Evolutionary conservation across 1,140 invertebrate genomes (phyloP).

Genomic region (Phymorhynchus buccinoides): DNA sequence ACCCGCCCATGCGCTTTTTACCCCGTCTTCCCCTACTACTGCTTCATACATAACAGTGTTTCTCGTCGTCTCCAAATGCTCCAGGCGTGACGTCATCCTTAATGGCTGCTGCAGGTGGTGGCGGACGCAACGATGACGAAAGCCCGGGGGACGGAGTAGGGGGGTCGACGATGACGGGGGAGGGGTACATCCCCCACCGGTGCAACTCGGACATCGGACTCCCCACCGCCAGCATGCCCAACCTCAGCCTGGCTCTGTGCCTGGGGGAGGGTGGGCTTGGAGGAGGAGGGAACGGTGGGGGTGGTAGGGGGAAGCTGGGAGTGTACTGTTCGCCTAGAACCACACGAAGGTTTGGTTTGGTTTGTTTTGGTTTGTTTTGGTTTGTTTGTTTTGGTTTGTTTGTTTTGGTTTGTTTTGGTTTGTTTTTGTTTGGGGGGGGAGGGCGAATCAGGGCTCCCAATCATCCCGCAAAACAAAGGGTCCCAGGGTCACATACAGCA

Average conservation of each 20-base stretch:
- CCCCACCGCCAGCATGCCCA: slow-evolving; percentile 51
- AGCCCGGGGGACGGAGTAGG: slow-evolving; percentile 43
- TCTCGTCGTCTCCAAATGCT: background rate
- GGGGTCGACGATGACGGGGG: slow-evolving; percentile 57
- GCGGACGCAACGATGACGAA: slow-evolving; percentile 57
- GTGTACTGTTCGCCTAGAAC: slow-evolving; percentile 58
- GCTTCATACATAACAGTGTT: too few species aligned
- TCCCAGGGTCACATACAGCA: too few species aligned
- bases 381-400: too few species aligned
- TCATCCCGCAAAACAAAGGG: too few species aligned
- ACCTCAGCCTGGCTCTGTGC: slow-evolving; percentile 36
- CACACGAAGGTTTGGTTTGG: too few species aligned
- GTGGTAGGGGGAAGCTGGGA: slow-evolving; percentile 38
- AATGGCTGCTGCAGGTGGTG: slow-evolving; percentile 53
- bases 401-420: too few species aligned
- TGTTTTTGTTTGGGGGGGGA: too few species aligned
- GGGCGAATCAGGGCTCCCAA: too few species aligned
- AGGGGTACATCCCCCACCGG: slow-evolving; percentile 59
- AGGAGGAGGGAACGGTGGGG: too few species aligned
- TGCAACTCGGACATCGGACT: slow-evolving; percentile 57
- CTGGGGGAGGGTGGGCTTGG: background rate
- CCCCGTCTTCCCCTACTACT: too few species aligned
- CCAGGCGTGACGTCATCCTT: background rate
- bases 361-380: too few species aligned
- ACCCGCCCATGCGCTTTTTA: too few species aligned